Evolutionary conservation across 2,797 vertebrate species (phyloP).

Genomic region (Lepilemur ruficaudatus): DNA sequence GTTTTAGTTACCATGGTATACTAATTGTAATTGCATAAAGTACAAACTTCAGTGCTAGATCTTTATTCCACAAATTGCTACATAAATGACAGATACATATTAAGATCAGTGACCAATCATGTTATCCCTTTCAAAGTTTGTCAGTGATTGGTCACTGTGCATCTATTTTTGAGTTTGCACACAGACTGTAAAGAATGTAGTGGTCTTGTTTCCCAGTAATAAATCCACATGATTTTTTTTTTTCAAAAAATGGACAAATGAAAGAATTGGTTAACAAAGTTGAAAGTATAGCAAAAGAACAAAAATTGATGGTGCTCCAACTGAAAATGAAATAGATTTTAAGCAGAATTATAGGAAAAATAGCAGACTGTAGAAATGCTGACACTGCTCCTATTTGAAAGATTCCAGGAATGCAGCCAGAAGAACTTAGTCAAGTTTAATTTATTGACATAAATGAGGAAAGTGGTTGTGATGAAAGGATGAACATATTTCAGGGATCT

Average conservation of each 20-base stretch:
- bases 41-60: background rate
- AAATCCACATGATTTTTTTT: background rate
- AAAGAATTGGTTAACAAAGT: background rate
- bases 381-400: background rate
- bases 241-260: background rate
- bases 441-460: background rate
- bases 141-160: background rate
- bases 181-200: background rate
- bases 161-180: background rate
- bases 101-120: background rate
- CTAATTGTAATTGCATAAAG: background rate
- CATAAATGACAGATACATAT: background rate
- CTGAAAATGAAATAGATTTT: background rate
- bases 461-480: background rate
- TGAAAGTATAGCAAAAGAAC: background rate
- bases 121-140: background rate
- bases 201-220: background rate
- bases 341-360: background rate
- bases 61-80: background rate
- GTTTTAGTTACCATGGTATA: background rate
- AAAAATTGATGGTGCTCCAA: background rate
- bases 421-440: background rate
- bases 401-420: background rate
- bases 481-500: background rate
- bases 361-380: background rate